Evolutionary conservation across 2,888 invertebrate species (phyloP), one percentile per base, ranked within the genome.

Genomic region (Liopterus haemorrhoidalis): DNA sequence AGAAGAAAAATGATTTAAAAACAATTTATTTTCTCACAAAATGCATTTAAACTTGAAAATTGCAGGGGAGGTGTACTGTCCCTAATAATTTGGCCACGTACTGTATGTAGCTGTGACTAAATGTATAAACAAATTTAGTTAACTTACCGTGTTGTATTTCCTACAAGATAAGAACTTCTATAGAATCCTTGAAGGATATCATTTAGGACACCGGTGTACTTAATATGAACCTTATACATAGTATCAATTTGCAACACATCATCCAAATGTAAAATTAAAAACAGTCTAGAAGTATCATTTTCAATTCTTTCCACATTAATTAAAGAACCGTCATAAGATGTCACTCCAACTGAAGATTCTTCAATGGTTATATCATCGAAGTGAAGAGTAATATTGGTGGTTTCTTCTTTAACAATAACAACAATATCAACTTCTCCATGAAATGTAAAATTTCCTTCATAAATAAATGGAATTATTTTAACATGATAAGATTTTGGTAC

Each of bases 111-210:
- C n/a, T n/a, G n/a, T n/a, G n/a, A n/a, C n/a, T n/a, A n/a, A n/a
- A n/a, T n/a, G n/a, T n/a, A n/a, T n/a, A n/a, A 35, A 9, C 5
- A 11, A 5, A 35, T 18, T n/a, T 45, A 36, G 45, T 47, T 22
- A 56, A 60, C 69, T 69, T 65, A 85, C 87, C 81, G 81, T 55
- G 78, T 83, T 43, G 79, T 70, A 54, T 81, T 81, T 49, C 75
- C 75, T 51, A 76, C 75, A 54, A 73, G 73, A 63, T 90, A 90
- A 0, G 85, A 85, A 67, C 87, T 88, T 55, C 86, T 74, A 61
- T 89, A 90, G 66, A 90, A 88, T 30, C 89, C 90, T 57, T 82
- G 79, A 22, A 89, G 69, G 52, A 81, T 74, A 60, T 88, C 85
- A 58, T 82, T 83, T 38, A 91, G 69, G 47, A 77, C 70, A 1